Percentiles rank a stretch among this genome's conserved stretches.
Conservation (phyloP, 2,797 vertebrate species). For the Ceryle rudis region DNA sequence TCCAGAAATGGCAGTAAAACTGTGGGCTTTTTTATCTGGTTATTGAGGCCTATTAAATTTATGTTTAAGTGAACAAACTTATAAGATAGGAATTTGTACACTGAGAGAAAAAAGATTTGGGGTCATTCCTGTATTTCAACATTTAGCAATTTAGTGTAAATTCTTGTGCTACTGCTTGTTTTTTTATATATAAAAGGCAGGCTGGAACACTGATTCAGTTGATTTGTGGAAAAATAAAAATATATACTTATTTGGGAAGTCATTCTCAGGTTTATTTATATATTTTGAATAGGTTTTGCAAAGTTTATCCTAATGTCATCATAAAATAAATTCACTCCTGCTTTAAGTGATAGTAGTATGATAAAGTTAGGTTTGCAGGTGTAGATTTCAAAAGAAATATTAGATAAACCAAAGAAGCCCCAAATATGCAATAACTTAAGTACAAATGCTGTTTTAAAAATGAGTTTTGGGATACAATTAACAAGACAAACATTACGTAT, state of each 20-base stretch:
- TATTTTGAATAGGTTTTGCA: neutral
- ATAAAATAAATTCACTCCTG: neutral
- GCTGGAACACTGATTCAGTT: neutral
- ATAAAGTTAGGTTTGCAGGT: neutral
- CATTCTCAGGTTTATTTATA: neutral
- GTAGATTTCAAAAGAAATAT: neutral
- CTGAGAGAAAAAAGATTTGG: neutral
- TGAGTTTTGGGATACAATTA: neutral
- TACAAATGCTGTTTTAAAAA: neutral
- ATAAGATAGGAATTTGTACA: neutral
- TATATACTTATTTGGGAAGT: neutral
- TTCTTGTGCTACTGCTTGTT: neutral
- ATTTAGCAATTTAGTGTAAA: neutral
- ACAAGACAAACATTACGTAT: neutral
- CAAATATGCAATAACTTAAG: neutral
- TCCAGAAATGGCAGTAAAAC: constrained; percentile 52
- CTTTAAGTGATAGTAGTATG: neutral
- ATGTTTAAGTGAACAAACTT: neutral
- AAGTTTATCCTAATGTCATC: neutral
- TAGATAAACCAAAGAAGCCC: neutral
- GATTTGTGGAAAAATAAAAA: neutral
- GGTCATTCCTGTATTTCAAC: neutral
- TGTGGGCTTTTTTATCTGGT: neutral
- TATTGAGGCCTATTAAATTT: constrained; percentile 8
- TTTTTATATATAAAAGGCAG: neutral